phyloP scores from a whole-genome alignment of 2,797 vertebrate genomes.

The Lagocephalus sceleratus region DNA sequence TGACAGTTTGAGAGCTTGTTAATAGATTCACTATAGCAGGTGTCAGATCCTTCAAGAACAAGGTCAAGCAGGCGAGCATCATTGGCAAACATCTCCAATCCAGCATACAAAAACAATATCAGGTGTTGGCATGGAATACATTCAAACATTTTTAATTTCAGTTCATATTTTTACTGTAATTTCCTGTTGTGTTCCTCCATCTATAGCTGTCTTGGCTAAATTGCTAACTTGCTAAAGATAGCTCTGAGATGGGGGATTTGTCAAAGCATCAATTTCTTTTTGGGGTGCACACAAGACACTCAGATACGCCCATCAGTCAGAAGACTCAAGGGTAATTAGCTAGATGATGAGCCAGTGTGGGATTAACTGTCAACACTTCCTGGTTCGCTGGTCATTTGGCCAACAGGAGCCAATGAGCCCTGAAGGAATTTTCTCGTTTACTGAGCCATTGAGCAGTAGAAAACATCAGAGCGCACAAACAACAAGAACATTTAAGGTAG shows the following conservation, averaged over 20 bases:
- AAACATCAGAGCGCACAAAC: background rate
- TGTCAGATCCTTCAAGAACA: constrained; percentile 12
- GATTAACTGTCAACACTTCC: constrained; percentile 51
- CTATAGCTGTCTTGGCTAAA: no score
- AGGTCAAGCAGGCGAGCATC: background rate
- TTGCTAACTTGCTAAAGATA: no score
- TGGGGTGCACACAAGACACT: no score
- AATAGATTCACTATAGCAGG: constrained; percentile 27
- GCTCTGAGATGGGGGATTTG: no score
- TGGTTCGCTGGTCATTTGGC: constrained; percentile 45
- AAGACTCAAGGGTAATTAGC: constrained; percentile 36
- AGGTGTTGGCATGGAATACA: no score
- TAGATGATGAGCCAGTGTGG: constrained; percentile 39
- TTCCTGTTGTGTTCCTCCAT: no score
- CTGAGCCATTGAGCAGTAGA: constrained; percentile 24
- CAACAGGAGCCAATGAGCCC: constrained; percentile 40
- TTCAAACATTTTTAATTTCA: no score
- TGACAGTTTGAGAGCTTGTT: constrained; percentile 37
- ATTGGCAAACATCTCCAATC: no score
- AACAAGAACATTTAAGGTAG: background rate
- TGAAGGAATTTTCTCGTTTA: constrained; percentile 30
- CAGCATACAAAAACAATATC: no score
- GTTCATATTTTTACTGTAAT: no score
- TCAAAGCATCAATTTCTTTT: no score
- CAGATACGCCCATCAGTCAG: constrained; percentile 17